Evolutionary conservation across 1,140 invertebrate genomes (phyloP).

Genomic region (Orius insidiosus): DNA sequence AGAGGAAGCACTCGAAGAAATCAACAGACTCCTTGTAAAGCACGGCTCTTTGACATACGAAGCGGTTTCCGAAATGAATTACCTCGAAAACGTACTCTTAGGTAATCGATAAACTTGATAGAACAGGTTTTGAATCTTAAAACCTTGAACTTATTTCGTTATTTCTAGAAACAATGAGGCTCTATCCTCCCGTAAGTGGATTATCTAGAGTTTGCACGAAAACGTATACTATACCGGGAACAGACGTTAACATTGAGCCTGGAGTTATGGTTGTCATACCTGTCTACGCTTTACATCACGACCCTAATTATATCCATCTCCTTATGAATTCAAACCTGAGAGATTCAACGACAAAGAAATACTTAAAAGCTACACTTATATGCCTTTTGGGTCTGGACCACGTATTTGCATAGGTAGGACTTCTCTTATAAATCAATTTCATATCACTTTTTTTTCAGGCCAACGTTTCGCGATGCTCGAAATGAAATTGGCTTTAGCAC

Average conservation of each 20-base stretch:
- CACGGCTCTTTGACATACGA: conserved; percentile 33
- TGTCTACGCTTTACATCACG: conserved; percentile 27
- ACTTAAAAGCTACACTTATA: conserved; percentile 22
- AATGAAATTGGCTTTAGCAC: conserved; percentile 30
- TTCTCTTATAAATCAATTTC: background rate
- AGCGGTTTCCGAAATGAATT: conserved; percentile 31
- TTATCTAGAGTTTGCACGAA: conserved; percentile 32
- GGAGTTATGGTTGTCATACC: conserved; percentile 26
- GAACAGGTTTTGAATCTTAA: background rate
- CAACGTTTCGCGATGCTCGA: conserved; percentile 34
- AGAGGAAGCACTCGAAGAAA: conserved; percentile 34
- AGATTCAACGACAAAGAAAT: conserved; percentile 24
- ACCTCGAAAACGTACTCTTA: conserved; percentile 34
- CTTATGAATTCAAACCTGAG: conserved; percentile 26
- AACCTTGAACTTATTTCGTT: background rate
- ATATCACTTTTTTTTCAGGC: conserved; percentile 16
- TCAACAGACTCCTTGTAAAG: conserved; percentile 27
- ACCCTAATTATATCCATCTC: conserved; percentile 25
- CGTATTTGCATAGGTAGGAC: conserved; percentile 36
- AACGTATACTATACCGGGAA: conserved; percentile 23
- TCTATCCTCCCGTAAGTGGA: conserved; percentile 30
- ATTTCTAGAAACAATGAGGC: conserved; percentile 33
- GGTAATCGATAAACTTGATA: too few relatives aligned
- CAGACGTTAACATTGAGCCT: conserved; percentile 17
- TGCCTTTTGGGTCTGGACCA: conserved; percentile 41